These are phyloP conservation scores for Phataginus tetradactyla DNA, from an alignment of 2,797 vertebrate genomes.

Conservation along the genomic window DNA sequence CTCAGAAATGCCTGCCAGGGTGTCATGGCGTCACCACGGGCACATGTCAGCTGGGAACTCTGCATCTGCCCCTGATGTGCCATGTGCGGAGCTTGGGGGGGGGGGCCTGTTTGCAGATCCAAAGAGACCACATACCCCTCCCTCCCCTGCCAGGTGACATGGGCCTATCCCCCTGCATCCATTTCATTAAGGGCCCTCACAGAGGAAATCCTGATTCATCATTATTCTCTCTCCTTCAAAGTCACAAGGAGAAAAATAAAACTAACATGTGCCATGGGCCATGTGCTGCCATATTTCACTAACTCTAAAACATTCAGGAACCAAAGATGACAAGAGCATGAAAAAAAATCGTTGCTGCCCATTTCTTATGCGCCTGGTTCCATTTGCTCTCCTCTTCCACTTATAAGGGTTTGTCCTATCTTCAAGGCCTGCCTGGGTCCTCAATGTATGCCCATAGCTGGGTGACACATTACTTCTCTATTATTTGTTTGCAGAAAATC, in stretches of 20 bases:
- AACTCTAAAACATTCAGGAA: not conserved
- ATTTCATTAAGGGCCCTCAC: not conserved
- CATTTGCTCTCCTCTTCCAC: not conserved
- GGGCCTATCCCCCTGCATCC: no score
- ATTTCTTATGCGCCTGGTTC: not conserved
- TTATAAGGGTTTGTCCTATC: not conserved
- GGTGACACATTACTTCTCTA: not conserved
- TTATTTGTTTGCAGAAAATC: not conserved
- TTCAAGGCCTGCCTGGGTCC: not conserved
- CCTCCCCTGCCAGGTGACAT: not conserved
- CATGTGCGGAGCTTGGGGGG: accelerated
- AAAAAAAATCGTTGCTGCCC: not conserved
- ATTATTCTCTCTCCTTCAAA: no score
- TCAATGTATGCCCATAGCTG: not conserved
- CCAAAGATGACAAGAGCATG: not conserved
- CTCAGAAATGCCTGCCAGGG: not conserved
- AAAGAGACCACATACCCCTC: not conserved
- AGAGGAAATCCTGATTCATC: not conserved
- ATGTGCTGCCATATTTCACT: accelerated
- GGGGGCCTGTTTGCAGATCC: no score
- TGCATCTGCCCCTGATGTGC: accelerated
- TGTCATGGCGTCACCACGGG: accelerated
- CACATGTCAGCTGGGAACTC: accelerated
- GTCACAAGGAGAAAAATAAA: not conserved
- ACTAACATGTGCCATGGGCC: accelerated